Evolutionary conservation across 2,888 invertebrate species (phyloP), one percentile per base, ranked within the genome.

Genomic region (Lagria hirta): DNA sequence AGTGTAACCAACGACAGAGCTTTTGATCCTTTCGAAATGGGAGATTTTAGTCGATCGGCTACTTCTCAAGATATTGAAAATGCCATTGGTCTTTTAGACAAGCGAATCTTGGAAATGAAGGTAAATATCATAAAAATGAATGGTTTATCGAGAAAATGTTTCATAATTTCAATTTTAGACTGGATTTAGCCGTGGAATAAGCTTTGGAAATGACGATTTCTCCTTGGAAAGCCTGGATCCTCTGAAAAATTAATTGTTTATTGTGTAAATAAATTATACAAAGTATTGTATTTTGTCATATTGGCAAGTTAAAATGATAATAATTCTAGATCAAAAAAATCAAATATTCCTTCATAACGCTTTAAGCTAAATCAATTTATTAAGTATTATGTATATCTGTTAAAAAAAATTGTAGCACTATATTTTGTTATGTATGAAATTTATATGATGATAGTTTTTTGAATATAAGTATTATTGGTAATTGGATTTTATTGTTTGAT

Each of bases 171-270:
- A 55, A 68, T 79, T 74, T 32, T 77, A 94, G 93, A 91, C 86
- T 75, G 91, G 91, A 56, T 91, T 92, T 74, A 89, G 86, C 73
- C 80, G 88, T 73, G 91, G 91, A 56, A 78, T 91, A 64, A 81
- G 86, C 52, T 88, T 92, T 74, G 90, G 89, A 62, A 88, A 89
- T 68, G 94, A 94, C 71, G 94, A 95, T 75, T 96, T 96, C 75
- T 89, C 90, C 57, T 75, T 95, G 73, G 94, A 93, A 70, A 92
- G 91, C 73, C 80, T 95, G 71, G 95, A 95, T 78, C 95, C 95
- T 47, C 75, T 95, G 62, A 90, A 90, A 69, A 80, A 81, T 71
- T 81, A 71, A 76, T 36, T 65, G n/a, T 44, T 48, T 48, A 42
- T 40, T 47, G 28, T 35, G 20, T 30, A 35, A 48, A 37, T 42